Evolutionary conservation across 1,140 invertebrate genomes (phyloP).

Genomic region (Vanessa atalanta): DNA sequence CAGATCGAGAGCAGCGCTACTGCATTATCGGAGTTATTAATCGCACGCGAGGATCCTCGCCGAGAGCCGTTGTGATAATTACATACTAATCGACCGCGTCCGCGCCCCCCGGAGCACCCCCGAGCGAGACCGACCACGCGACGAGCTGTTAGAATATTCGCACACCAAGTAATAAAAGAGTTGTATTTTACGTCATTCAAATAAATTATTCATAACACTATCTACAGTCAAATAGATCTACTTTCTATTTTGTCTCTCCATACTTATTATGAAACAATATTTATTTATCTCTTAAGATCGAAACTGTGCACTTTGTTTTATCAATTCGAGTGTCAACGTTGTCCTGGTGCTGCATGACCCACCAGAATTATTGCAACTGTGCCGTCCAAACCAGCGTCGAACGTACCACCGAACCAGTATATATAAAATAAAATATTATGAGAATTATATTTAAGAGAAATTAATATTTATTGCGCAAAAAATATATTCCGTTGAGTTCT

Average conservation of each 20-base stretch:
- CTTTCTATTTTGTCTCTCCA: slow-evolving; percentile 24
- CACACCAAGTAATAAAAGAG: not conserved
- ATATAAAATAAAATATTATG: too few species aligned
- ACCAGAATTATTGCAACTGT: too few species aligned
- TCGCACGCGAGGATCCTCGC: slow-evolving; percentile 30
- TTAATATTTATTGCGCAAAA: not conserved
- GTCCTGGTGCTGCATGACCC: too few species aligned
- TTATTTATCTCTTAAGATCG: slow-evolving; percentile 1
- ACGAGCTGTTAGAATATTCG: not conserved
- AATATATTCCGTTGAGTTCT: not conserved
- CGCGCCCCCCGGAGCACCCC: slow-evolving; percentile 1
- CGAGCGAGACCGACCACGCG: not conserved
- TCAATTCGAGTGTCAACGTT: not conserved
- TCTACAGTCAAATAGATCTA: not conserved
- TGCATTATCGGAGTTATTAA: slow-evolving; percentile 23
- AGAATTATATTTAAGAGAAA: not conserved
- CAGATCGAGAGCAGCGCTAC: slow-evolving; percentile 22
- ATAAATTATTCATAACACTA: slow-evolving; percentile 23
- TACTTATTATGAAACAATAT: slow-evolving; percentile 17
- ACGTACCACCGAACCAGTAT: too few species aligned
- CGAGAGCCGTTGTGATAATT: slow-evolving; percentile 12
- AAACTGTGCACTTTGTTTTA: too few species aligned
- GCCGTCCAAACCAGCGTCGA: too few species aligned
- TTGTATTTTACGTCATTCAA: slow-evolving; percentile 13
- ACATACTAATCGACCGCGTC: slow-evolving; percentile 20